Evolutionary conservation across 2,888 invertebrate genomes (phyloP), one percentile per base, ranked within the genome.

Genomic region (Xestia xanthographa): DNA sequence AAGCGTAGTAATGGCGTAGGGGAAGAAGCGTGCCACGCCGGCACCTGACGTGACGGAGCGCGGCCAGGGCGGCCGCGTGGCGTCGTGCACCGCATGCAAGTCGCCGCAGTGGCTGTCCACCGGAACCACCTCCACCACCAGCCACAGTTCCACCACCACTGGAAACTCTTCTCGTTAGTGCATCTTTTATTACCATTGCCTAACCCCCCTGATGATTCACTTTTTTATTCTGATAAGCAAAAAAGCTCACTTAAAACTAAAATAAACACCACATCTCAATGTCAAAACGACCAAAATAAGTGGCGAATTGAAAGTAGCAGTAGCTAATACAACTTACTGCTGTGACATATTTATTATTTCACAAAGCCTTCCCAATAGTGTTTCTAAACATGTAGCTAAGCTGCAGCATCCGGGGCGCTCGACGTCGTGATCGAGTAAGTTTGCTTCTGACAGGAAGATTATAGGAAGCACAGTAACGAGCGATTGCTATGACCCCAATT

Each of bases 1-100:
- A 22, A 77, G 43, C 69, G n/a, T 63, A 63, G 63, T 41, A 14
- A 80, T 77, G 75, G 62, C 20, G 41, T 68, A 96, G 97, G 95
- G 95, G 79, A 97, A 97, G 87, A 96, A 96, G 86, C 93, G 94
- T 2, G 86, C 92, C 1, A 92, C 97, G 17, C 97, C 97, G 45
- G 97, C 97, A 60, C 97, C 97, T 45, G 97, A 97, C 90, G 97
- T 97, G 84, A 97, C 97, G 58, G 95, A 95, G 79, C 95, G 96
- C 79, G 91, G 92, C 4, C 92, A 93, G 70, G 85, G 90, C 72
- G 89, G 87, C 26, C 92, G 92, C 58, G 84, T 86, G 60, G 85
- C 86, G 29, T 85, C 92, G 53, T 96, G 95, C 91, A 92, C 87
- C 86, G 94, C 92, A 29, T 95, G 95, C 90, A 95, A 96, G 87